phyloP scores from a whole-genome alignment of 2,113 vertebrate species.

The Chamaetylas fuelleborni region DNA sequence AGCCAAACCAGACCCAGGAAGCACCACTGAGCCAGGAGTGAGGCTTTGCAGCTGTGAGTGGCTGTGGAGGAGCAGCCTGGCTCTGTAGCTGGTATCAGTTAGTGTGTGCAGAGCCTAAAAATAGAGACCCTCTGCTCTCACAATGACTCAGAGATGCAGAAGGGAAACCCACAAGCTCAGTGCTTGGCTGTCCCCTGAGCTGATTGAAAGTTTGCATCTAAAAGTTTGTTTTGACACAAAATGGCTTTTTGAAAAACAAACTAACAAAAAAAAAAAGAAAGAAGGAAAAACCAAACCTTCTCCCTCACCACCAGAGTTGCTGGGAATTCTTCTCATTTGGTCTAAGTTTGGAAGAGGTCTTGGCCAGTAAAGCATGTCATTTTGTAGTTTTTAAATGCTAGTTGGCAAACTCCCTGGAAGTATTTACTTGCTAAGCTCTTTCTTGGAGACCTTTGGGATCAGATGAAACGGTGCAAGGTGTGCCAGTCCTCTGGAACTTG shows the following conservation, averaged over 20 bases:
- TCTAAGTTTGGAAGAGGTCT: neutral
- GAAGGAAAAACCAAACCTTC: neutral
- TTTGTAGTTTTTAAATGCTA: neutral
- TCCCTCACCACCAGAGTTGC: neutral
- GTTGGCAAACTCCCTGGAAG: neutral
- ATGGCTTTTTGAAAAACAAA: neutral
- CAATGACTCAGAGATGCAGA: conserved; percentile 64
- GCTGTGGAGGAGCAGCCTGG: neutral
- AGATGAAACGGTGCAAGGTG: neutral
- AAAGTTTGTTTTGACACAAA: conserved; percentile 39
- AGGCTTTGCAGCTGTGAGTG: rapidly evolving
- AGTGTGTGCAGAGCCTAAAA: conserved; percentile 50
- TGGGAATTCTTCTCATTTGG: neutral
- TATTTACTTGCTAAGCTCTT: neutral
- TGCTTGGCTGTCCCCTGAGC: neutral
- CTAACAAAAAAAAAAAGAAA: neutral
- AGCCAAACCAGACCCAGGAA: neutral
- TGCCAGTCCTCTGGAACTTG: neutral
- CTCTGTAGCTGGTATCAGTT: conserved; percentile 22
- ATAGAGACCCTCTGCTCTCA: conserved; percentile 56
- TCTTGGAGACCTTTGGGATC: neutral
- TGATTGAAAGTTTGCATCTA: conserved; percentile 8
- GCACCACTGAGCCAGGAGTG: rapidly evolving
- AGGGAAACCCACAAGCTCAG: conserved; percentile 57
- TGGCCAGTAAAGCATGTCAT: neutral